Base-by-base conservation (phyloP, 1,140 invertebrate species). In the Hesperophylax magnus region DNA sequence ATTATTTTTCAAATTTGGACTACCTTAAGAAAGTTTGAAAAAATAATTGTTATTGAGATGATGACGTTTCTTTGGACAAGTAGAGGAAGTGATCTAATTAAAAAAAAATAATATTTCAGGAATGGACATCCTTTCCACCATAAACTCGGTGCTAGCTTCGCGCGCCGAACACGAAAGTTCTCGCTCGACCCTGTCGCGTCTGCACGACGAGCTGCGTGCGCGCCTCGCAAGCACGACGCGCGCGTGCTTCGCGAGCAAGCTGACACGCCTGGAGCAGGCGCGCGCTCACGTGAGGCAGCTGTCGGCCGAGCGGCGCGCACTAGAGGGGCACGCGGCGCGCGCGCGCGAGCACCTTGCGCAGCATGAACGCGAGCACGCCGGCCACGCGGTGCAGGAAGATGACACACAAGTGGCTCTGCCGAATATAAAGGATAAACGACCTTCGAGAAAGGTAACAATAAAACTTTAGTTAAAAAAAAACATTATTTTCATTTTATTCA, bases 171-270 rank as follows among this genome's bases (percentile, higher is more conserved):
- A 79, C 47, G 82, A 83, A 54, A 58, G 65, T 11, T 80, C 79
- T 11, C 75, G 79, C 22, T 34, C n/a, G 17, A 81, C 79, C 2
- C 71, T 83, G 74, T 31, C 17, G 9, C 77, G 74, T 6, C 27
- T 83, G 69, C 82, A 83, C 67, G 82, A 83, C 52, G 82, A 83
- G 34, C 60, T 83, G 61, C 79, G 79, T 8, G 77, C 27, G 14
- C 79, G 79, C 14, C 53, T 81, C 54, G 52, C 27, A 0, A 39
- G 61, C 14, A 65, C n/a, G 6, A 27, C 39, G 9, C 47, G 65
- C n/a, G 65, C 34, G 15, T 24, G 20, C 18, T 22, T 47, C 52
- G 47, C 18, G 15, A 9, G 15, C 17, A 79, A 79, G 54, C 47
- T 14, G 4, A n/a, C 52, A 8, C 65, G 56, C 24, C 67, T 79